A percentile compares a stretch with the other conserved stretches of the same genome.
These are phyloP conservation scores for Tragopan temminckii DNA, from an alignment of 2,797 vertebrate genomes.

Conservation along the genomic window DNA sequence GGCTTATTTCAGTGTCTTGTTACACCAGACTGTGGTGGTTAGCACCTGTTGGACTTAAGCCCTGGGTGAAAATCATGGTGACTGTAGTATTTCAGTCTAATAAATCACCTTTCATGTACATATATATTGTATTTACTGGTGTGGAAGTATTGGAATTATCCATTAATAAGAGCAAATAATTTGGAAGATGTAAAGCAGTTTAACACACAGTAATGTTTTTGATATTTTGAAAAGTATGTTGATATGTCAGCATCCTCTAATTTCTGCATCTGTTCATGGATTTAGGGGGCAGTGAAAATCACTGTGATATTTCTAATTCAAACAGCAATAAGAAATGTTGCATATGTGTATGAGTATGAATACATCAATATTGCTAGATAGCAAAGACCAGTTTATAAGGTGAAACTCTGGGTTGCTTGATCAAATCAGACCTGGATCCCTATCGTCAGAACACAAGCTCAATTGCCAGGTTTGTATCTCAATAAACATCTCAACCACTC, in stretches of 20 bases:
- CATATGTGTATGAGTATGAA: background rate
- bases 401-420: background rate
- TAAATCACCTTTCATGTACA: background rate
- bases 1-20: background rate
- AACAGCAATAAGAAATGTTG: background rate
- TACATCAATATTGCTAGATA: background rate
- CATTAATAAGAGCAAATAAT: constrained; percentile 33
- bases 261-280: constrained; percentile 18
- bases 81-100: background rate
- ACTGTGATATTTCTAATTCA: constrained; percentile 20
- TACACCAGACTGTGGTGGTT: background rate
- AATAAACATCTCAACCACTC: background rate
- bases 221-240: background rate
- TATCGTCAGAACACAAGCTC: background rate
- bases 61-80: background rate
- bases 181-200: constrained; percentile 23
- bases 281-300: background rate
- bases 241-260: background rate
- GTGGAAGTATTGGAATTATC: constrained; percentile 1
- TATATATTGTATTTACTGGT: background rate
- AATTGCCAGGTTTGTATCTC: background rate
- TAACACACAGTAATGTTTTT: constrained; percentile 28
- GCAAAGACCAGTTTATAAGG: background rate
- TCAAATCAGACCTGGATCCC: background rate
- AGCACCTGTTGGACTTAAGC: background rate